A percentile compares a stretch with the other conserved stretches of the same genome.
phyloP scores from a whole-genome alignment of 2,888 invertebrate genomes.

The Orgyia antiqua region DNA sequence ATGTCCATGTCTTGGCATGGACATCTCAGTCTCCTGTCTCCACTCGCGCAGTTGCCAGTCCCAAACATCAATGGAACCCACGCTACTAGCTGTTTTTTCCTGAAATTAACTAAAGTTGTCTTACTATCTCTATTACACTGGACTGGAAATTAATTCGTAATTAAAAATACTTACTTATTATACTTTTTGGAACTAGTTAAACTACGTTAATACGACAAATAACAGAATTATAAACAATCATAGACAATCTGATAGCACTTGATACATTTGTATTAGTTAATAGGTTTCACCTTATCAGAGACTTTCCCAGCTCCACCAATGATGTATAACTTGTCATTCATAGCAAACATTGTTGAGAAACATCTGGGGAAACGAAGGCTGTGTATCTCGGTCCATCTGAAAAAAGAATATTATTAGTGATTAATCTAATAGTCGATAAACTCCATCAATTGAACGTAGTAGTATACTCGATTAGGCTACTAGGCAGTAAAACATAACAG shows the following conservation, averaged over 20 bases:
- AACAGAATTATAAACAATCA: too few relatives aligned
- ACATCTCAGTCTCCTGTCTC: constrained; percentile 79
- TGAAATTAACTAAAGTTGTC: constrained; percentile 23
- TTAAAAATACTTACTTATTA: too few relatives aligned
- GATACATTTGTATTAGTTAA: too few relatives aligned
- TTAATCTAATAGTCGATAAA: too few relatives aligned
- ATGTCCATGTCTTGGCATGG: constrained; percentile 82
- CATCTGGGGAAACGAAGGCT: constrained; percentile 73
- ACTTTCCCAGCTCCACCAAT: constrained; percentile 82
- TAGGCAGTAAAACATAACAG: too few relatives aligned
- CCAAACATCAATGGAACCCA: constrained; percentile 80
- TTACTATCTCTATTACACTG: too few relatives aligned
- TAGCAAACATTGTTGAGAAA: constrained; percentile 73
- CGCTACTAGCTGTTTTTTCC: constrained; percentile 76
- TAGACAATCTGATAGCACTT: too few relatives aligned
- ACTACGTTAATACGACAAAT: too few relatives aligned
- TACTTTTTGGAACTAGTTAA: too few relatives aligned
- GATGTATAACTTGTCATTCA: constrained; percentile 80
- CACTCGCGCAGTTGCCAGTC: constrained; percentile 75
- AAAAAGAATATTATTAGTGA: constrained; percentile 1
- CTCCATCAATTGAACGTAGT: too few relatives aligned
- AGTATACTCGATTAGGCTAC: too few relatives aligned
- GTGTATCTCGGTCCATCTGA: constrained; percentile 78
- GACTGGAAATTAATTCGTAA: too few relatives aligned
- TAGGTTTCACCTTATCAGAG: constrained; percentile 56